phyloP scores from a whole-genome alignment of 2,113 vertebrate genomes.

The Apaloderma vittatum region DNA sequence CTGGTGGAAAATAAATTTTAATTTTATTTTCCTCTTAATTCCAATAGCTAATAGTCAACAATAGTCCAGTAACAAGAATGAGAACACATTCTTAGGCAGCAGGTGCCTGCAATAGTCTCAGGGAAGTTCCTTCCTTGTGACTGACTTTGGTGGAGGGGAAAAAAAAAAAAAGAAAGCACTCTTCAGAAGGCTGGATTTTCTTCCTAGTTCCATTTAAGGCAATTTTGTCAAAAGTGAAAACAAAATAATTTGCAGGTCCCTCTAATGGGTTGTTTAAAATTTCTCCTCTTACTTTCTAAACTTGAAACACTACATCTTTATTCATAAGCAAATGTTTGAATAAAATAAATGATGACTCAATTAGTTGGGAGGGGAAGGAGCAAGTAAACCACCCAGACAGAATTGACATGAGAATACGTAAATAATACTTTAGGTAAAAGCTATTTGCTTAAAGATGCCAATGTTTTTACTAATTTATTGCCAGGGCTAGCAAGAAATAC shows the following conservation, averaged over 20 bases:
- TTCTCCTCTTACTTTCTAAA: not conserved
- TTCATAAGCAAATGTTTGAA: not conserved
- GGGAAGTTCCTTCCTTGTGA: not conserved
- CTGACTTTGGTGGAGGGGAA: not conserved
- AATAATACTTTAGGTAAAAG: conserved; percentile 34
- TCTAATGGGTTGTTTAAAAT: not conserved
- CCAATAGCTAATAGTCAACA: not conserved
- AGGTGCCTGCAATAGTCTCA: not conserved
- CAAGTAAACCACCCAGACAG: conserved; percentile 29
- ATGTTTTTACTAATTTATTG: conserved; percentile 22
- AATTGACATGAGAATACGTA: conserved; percentile 31
- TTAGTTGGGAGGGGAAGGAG: conserved; percentile 4
- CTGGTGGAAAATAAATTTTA: not conserved
- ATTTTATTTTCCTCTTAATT: not conserved
- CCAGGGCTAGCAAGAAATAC: not conserved
- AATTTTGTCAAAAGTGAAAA: not conserved
- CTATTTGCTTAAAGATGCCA: conserved; percentile 35
- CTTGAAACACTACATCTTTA: conserved; percentile 15
- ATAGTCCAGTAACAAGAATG: not conserved
- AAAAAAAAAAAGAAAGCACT: not conserved
- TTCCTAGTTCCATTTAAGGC: not conserved
- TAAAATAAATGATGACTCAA: conserved; percentile 48
- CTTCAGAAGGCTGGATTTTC: not conserved
- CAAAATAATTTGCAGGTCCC: not conserved
- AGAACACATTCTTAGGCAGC: not conserved